A percentile compares a stretch with the other conserved stretches of the same genome.
These are phyloP conservation scores for Clupea harengus DNA, from an alignment of 2,113 vertebrate species.

Conservation along the genomic window DNA sequence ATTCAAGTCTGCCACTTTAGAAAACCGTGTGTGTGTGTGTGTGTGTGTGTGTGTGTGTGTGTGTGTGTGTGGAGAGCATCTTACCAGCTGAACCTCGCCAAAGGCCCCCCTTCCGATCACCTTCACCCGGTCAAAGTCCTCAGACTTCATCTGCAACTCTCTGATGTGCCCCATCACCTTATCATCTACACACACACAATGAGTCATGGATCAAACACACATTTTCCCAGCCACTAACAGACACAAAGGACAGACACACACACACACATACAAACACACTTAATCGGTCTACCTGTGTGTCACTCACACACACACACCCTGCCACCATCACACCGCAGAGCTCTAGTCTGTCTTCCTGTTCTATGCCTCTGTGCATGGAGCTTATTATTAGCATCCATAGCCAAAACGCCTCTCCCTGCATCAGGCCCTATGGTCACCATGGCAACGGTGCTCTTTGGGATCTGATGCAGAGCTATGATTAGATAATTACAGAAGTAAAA, in stretches of 20 bases:
- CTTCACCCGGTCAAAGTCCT: constrained; percentile 97
- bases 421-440: constrained; percentile 38
- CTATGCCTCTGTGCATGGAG: background rate
- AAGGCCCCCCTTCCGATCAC: constrained; percentile 98
- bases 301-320: background rate
- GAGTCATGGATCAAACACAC: background rate
- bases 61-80: constrained; percentile 37
- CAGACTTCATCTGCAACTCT: constrained; percentile 95
- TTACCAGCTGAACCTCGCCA: constrained; percentile 98
- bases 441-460: constrained; percentile 25
- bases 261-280: background rate
- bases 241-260: background rate
- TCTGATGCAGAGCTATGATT: background rate
- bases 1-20: too few relatives aligned
- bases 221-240: background rate
- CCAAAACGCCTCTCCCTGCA: constrained; percentile 18
- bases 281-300: background rate
- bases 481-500: constrained; percentile 22
- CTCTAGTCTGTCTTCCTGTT: background rate
- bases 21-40: background rate
- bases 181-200: constrained; percentile 78
- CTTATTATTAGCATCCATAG: constrained; percentile 7
- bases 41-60: background rate
- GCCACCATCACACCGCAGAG: background rate
- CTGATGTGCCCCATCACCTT: constrained; percentile 84